Evolutionary conservation across 2,888 invertebrate species (phyloP).

Genomic region (Epistrophe grossulariae): DNA sequence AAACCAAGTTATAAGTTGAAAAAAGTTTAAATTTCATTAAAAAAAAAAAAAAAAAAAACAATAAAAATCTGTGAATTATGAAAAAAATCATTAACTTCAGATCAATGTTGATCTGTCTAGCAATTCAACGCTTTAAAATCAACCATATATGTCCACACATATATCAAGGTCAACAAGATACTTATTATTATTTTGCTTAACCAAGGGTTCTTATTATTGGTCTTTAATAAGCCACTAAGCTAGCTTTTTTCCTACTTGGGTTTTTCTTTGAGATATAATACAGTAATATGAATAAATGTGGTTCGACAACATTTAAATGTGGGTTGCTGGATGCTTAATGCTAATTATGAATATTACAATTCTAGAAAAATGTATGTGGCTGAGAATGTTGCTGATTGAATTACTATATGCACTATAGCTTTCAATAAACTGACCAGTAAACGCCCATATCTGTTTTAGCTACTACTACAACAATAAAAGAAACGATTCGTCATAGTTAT

Average conservation of each 20-base stretch:
- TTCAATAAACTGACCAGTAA: not conserved
- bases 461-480: not conserved
- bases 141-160: not conserved
- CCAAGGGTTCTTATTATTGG: not conserved
- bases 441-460: not conserved
- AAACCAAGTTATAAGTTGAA: too few species aligned
- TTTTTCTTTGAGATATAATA: conserved; percentile 1
- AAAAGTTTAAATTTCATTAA: not conserved
- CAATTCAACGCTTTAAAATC: not conserved
- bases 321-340: not conserved
- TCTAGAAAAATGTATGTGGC: not conserved
- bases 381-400: not conserved
- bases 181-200: not conserved
- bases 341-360: not conserved
- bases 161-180: conserved; percentile 17
- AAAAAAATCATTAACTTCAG: not conserved
- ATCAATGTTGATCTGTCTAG: not conserved
- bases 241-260: not conserved
- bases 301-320: conserved; percentile 6
- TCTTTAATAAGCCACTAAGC: not conserved
- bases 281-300: not conserved
- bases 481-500: not conserved
- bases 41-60: not conserved
- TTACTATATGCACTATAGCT: not conserved
- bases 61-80: not conserved